These are phyloP conservation scores for Sebastes oblongus DNA, from an alignment of 2,797 vertebrate genomes.

Conservation along the genomic window DNA sequence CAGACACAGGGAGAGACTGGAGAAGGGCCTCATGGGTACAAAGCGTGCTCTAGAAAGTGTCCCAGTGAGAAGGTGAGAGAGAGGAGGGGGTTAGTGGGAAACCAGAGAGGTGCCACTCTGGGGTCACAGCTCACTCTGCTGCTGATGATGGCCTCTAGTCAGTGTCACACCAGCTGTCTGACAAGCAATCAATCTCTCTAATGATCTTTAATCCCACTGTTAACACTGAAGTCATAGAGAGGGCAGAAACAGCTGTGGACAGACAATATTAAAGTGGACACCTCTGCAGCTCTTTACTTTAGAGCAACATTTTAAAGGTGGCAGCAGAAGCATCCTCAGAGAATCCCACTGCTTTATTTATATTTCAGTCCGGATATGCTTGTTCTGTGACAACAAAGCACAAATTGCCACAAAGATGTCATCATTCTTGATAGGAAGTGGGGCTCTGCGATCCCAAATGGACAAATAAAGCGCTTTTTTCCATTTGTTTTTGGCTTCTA, in stretches of 20 bases:
- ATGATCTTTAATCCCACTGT: conserved; percentile 61
- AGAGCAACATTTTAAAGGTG: conserved; percentile 4
- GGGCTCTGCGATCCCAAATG: conserved; percentile 12
- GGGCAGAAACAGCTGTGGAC: conserved; percentile 36
- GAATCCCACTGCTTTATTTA: conserved; percentile 25
- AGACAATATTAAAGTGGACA: conserved; percentile 14
- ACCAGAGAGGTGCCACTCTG: conserved; percentile 16
- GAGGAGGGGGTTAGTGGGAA: conserved; percentile 1
- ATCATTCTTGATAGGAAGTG: neutral
- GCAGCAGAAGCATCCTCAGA: conserved; percentile 30
- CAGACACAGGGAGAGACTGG: neutral
- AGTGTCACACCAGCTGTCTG: conserved; percentile 65
- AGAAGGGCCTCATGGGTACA: neutral
- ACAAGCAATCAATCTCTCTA: conserved; percentile 66
- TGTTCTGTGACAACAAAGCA: conserved; percentile 32
- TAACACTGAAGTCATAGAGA: conserved; percentile 26
- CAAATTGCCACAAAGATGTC: conserved; percentile 31
- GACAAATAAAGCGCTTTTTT: conserved; percentile 23
- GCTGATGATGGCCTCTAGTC: conserved; percentile 47
- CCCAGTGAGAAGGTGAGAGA: conserved; percentile 19
- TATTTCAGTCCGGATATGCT: conserved; percentile 9
- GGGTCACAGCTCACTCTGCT: conserved; percentile 50
- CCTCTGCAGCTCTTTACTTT: conserved; percentile 3
- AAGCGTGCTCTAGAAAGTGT: neutral
- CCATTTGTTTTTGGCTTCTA: conserved; percentile 21